phyloP scores from a whole-genome alignment of 2,888 invertebrate species.

The Luperina testacea region DNA sequence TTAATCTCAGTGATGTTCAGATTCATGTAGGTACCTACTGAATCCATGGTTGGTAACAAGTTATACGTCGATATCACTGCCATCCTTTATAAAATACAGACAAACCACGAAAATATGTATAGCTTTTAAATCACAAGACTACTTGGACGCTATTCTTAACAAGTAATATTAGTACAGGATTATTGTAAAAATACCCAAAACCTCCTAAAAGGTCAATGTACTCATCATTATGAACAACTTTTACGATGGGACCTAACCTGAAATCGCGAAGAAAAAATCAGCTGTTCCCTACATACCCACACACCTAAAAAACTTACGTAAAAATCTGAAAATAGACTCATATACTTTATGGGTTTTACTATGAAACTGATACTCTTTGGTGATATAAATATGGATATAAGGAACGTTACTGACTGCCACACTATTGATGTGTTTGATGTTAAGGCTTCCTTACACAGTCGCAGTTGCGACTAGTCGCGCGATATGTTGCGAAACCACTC shows the following conservation, averaged over 20 bases:
- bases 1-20: no score
- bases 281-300: no score
- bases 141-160: background rate
- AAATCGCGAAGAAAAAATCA: no score
- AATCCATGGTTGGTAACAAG: no score
- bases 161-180: background rate
- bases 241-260: no score
- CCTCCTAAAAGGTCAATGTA: no score
- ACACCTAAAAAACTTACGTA: constrained; percentile 14
- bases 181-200: no score
- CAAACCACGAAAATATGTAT: no score
- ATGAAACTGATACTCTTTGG: constrained; percentile 36
- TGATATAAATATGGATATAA: constrained; percentile 40
- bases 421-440: constrained; percentile 38
- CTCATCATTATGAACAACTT: no score
- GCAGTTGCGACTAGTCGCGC: background rate
- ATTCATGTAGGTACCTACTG: background rate
- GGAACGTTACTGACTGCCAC: background rate
- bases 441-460: background rate
- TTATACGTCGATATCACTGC: no score
- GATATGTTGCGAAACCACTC: background rate
- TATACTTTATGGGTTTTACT: constrained; percentile 31
- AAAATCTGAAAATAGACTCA: constrained; percentile 38
- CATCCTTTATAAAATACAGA: background rate
- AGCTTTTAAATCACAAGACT: background rate